A percentile compares a stretch with the other conserved stretches of the same genome.
Conservation (phyloP, 2,888 invertebrate genomes). For the Ectobius pallidus region DNA sequence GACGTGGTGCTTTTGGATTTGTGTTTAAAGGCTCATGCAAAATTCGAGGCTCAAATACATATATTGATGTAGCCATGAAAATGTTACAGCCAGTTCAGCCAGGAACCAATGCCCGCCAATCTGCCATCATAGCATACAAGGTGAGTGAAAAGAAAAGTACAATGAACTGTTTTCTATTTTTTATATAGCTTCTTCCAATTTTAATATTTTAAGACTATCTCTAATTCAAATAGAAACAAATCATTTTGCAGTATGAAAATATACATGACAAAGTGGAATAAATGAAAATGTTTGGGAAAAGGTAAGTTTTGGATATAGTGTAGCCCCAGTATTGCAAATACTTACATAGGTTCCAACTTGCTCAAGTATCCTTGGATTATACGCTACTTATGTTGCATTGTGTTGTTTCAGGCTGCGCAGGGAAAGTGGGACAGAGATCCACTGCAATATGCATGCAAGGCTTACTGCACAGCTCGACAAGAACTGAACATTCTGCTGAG, state of each 20-base stretch:
- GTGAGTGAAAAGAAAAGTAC: conserved; percentile 48
- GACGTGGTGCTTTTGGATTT: conserved; percentile 98
- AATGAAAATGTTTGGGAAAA: too few relatives aligned
- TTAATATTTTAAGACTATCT: too few relatives aligned
- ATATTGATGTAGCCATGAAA: conserved; percentile 87
- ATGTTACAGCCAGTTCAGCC: conserved; percentile 95
- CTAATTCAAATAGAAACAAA: too few relatives aligned
- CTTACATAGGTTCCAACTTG: too few relatives aligned
- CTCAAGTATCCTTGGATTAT: too few relatives aligned
- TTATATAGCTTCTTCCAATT: too few relatives aligned
- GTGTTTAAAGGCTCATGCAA: conserved; percentile 80
- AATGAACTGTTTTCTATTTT: too few relatives aligned
- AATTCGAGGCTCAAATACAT: conserved; percentile 59
- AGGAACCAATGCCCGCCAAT: conserved; percentile 69
- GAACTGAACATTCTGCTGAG: conserved; percentile 88
- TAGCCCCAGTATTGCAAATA: too few relatives aligned
- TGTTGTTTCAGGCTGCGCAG: conserved; percentile 67
- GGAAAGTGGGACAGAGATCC: conserved; percentile 96
- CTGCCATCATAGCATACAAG: conserved; percentile 66
- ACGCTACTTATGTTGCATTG: too few relatives aligned
- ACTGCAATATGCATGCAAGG: conserved; percentile 89
- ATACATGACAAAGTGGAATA: too few relatives aligned
- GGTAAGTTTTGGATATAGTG: too few relatives aligned
- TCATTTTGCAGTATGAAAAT: too few relatives aligned
- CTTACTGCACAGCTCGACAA: conserved; percentile 95